phyloP scores from a whole-genome alignment of 2,797 vertebrate species.

The Periparus ater region DNA sequence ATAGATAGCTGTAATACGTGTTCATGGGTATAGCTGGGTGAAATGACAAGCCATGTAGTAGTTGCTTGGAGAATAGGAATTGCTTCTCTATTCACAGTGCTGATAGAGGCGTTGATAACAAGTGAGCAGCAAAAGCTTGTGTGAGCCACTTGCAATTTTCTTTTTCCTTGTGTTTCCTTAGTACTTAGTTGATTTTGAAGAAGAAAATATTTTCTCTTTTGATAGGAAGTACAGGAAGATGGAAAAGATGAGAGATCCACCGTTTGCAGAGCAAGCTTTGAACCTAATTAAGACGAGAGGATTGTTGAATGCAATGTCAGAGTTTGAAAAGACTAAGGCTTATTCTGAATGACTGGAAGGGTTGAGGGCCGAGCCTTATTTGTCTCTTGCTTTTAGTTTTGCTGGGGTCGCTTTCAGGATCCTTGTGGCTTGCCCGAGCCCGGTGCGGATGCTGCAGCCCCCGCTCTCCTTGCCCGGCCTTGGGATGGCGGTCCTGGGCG shows the following conservation, averaged over 20 bases:
- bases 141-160: neutral
- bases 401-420: neutral
- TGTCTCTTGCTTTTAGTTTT: neutral
- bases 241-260: constrained; percentile 53
- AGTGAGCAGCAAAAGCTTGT: neutral
- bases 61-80: neutral
- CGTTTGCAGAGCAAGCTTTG: constrained; percentile 46
- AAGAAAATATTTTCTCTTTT: constrained; percentile 57
- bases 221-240: constrained; percentile 59
- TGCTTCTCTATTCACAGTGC: neutral
- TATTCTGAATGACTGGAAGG: constrained; percentile 3
- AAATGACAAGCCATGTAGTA: neutral
- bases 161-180: neutral
- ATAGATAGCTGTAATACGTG: neutral
- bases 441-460: neutral
- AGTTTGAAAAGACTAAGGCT: constrained; percentile 9
- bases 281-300: constrained; percentile 32
- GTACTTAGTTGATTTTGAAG: constrained; percentile 51
- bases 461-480: neutral
- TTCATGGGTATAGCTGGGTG: neutral
- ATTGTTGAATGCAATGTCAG: constrained; percentile 40
- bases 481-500: neutral
- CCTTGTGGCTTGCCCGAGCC: neutral
- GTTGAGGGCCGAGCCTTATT: neutral
- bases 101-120: neutral